Evolutionary conservation across 2,797 vertebrate species (phyloP).

Genomic region (Remorina albescens): DNA sequence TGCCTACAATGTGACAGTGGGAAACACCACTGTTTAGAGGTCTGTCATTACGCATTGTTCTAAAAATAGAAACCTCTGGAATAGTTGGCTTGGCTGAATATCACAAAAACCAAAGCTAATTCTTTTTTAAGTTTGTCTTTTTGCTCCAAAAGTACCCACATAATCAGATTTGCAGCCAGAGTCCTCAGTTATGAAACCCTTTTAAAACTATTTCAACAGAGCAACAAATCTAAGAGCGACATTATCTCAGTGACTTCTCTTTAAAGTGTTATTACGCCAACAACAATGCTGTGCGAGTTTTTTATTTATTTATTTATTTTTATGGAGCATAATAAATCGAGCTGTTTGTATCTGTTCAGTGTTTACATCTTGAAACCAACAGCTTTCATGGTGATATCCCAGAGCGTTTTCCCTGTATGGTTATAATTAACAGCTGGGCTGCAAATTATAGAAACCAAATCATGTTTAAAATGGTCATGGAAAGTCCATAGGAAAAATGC

Average conservation of each 20-base stretch:
- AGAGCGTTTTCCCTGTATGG: conserved; percentile 39
- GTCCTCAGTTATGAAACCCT: conserved; percentile 34
- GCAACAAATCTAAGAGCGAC: conserved; percentile 49
- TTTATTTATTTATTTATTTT: too few species aligned
- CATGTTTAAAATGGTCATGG: conserved; percentile 40
- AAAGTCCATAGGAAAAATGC: conserved; percentile 47
- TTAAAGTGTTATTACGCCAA: conserved; percentile 54
- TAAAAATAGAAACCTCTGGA: conserved; percentile 49
- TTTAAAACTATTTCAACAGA: conserved; percentile 53
- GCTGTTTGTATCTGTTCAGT: conserved; percentile 52
- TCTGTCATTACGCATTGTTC: conserved; percentile 34
- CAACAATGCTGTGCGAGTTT: conserved; percentile 49
- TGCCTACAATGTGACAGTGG: conserved; percentile 28
- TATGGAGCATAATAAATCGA: conserved; percentile 53
- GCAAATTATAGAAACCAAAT: conserved; percentile 47
- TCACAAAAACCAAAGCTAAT: conserved; percentile 42
- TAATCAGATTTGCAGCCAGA: conserved; percentile 33
- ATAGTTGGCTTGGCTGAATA: conserved; percentile 41
- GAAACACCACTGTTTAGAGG: conserved; percentile 29
- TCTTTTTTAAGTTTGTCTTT: conserved; percentile 27
- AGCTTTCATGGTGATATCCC: conserved; percentile 43
- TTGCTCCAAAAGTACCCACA: conserved; percentile 60
- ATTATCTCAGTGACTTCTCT: conserved; percentile 59
- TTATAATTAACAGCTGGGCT: conserved; percentile 60
- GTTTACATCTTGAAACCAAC: conserved; percentile 36